Percentiles rank a stretch among this genome's conserved stretches.
These are phyloP conservation scores for Trissolcus japonicus DNA, from an alignment of 2,888 invertebrate species.

Conservation along the genomic window DNA sequence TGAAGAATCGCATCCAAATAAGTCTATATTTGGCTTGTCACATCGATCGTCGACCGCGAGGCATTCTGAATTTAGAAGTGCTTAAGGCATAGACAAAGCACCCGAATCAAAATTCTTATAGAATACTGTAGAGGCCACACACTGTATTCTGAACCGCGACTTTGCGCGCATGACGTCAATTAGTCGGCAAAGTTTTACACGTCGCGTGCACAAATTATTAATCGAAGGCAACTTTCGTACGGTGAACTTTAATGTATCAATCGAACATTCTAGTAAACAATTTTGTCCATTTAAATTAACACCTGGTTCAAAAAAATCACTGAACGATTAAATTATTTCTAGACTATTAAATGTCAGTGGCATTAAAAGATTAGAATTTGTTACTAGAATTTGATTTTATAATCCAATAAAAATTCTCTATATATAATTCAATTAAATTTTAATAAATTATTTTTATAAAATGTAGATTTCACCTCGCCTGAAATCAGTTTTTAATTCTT, in stretches of 20 bases:
- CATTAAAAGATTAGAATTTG: too few species aligned
- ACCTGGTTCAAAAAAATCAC: too few species aligned
- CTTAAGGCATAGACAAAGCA: conserved; percentile 24
- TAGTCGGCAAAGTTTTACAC: conserved; percentile 7
- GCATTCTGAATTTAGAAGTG: conserved; percentile 25
- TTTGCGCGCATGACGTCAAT: conserved; percentile 16
- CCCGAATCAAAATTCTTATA: conserved; percentile 35
- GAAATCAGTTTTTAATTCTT: too few species aligned
- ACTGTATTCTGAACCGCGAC: conserved; percentile 22
- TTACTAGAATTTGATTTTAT: too few species aligned
- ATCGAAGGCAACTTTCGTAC: background rate
- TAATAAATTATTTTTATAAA: too few species aligned
- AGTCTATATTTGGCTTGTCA: conserved; percentile 28
- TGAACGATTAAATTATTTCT: too few species aligned
- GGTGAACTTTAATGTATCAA: conserved; percentile 1
- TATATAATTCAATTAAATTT: too few species aligned
- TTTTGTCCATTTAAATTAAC: background rate
- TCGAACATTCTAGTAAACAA: background rate
- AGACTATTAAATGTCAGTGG: too few species aligned
- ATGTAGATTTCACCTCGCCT: too few species aligned
- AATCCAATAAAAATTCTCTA: too few species aligned
- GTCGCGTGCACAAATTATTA: background rate
- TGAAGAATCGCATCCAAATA: conserved; percentile 15
- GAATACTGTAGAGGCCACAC: conserved; percentile 33
- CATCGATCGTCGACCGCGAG: conserved; percentile 34